Evolutionary conservation across 2,888 invertebrate genomes (phyloP).

Genomic region (Plebejus argus): DNA sequence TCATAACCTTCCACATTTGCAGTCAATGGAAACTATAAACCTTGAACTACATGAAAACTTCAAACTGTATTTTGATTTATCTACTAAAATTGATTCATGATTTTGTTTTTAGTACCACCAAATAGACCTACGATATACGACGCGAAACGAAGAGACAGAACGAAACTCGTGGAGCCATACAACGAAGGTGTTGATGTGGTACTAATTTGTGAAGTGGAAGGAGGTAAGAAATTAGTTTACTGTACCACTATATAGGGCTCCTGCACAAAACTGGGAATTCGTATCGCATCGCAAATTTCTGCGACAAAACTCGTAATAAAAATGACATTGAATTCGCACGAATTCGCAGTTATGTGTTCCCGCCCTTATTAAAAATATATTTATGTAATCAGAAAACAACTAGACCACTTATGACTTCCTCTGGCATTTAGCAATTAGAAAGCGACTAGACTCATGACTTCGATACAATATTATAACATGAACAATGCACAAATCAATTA

Average conservation of each 20-base stretch:
- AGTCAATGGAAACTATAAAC: neutral
- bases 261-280: too few species aligned
- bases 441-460: too few species aligned
- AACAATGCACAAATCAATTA: too few species aligned
- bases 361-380: too few species aligned
- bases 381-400: neutral
- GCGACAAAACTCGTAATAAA: too few species aligned
- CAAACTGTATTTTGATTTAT: neutral
- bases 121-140: conserved; percentile 91
- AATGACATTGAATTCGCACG: too few species aligned
- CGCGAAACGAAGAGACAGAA: conserved; percentile 87
- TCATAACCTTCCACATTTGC: neutral
- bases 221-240: conserved; percentile 79
- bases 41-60: neutral
- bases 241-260: too few species aligned
- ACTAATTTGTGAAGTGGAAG: conserved; percentile 90
- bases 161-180: conserved; percentile 89
- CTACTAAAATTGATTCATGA: conserved; percentile 16
- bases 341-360: neutral
- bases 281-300: too few species aligned
- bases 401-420: too few species aligned
- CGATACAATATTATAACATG: too few species aligned
- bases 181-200: conserved; percentile 92
- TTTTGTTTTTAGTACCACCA: conserved; percentile 86
- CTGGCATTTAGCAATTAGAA: too few species aligned